Base-by-base conservation (phyloP, 2,113 vertebrate species). In the Semnornis frantzii region DNA sequence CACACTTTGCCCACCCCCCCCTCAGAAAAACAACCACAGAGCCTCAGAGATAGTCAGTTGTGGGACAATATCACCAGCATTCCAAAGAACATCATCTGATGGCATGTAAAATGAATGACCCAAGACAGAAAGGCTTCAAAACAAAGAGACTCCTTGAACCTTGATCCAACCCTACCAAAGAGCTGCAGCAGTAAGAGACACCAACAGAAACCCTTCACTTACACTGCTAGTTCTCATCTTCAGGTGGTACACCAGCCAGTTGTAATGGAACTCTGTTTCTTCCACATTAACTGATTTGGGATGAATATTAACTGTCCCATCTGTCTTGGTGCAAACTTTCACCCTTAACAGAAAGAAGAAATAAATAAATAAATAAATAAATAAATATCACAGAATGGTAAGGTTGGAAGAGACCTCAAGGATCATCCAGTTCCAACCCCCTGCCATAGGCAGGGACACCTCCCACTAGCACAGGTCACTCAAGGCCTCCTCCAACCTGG, bases 211-310 rank as follows among this genome's bases (percentile, higher is more conserved):
- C 37, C n/a, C 13, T 64, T 77, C 5, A 98, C 99, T 98, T 96
- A 99, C 99, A 9, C 98, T 99, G 94, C 98, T 99, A 9, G 99
- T 99, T 88, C 98, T 98, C 99, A 99, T 99, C 98, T 99, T 99
- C 78, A 99, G 97, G 92, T 99, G 99, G 94, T 99, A 99, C 96
- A 99, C 98, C 10, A 99, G 98, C 99, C 99, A 99, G 58, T 98
- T 98, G 23, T 99, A 99, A 87, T 98, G 98, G 94, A 99, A 99
- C 68, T 99, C 98, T 0, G 95, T 97, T 93, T 99, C 99, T 69
- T 99, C 99, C 18, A 98, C 98, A 3, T 99, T 99, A 65, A 99
- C 99, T 1, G 99, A 99, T 75, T 99, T 99, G 2, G 99, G 99
- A 90, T 99, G 99, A 97, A 99, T 98, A 60, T 98, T 97, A 75